A percentile compares a stretch with the other conserved stretches of the same genome.
Conservation (phyloP, 2,888 invertebrate species). For the Drosophila atripex region DNA sequence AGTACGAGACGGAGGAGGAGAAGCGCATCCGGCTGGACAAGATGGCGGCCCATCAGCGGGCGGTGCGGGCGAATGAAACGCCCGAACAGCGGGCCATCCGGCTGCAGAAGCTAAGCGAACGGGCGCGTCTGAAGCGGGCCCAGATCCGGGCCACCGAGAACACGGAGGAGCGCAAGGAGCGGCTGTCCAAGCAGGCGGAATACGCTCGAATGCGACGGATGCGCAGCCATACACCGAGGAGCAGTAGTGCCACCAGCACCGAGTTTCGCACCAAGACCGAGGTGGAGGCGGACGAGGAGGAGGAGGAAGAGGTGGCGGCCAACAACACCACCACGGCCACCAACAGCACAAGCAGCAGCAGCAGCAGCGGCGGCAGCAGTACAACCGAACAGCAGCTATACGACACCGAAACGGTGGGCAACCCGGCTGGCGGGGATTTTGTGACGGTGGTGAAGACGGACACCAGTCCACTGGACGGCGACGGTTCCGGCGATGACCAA, state of each 20-base stretch:
- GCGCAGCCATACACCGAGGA: conserved; percentile 82
- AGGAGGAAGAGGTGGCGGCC: conserved; percentile 12
- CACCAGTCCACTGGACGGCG: conserved; percentile 55
- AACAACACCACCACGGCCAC: conserved; percentile 51
- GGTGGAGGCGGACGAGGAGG: conserved; percentile 61
- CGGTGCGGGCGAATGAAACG: conserved; percentile 82
- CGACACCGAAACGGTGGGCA: conserved; percentile 66
- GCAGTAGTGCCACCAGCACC: conserved; percentile 71
- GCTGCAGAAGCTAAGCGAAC: conserved; percentile 81
- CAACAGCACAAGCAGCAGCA: conserved; percentile 31
- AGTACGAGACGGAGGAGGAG: conserved; percentile 83
- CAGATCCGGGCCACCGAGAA: conserved; percentile 82
- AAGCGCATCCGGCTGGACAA: conserved; percentile 82
- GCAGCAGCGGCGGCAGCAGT: conserved; percentile 24
- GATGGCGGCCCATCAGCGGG: conserved; percentile 83
- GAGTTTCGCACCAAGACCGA: conserved; percentile 72
- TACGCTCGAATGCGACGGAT: conserved; percentile 82
- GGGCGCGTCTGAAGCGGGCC: conserved; percentile 82
- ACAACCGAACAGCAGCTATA: conserved; percentile 69
- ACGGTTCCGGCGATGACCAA: conserved; percentile 58
- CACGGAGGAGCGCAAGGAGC: conserved; percentile 81
- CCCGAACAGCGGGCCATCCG: conserved; percentile 82
- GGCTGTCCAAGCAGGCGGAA: conserved; percentile 83
- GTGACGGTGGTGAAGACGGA: conserved; percentile 61
- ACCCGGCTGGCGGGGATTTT: conserved; percentile 49